phyloP scores from a whole-genome alignment of 2,888 invertebrate species.

The Hartigia nigra region DNA sequence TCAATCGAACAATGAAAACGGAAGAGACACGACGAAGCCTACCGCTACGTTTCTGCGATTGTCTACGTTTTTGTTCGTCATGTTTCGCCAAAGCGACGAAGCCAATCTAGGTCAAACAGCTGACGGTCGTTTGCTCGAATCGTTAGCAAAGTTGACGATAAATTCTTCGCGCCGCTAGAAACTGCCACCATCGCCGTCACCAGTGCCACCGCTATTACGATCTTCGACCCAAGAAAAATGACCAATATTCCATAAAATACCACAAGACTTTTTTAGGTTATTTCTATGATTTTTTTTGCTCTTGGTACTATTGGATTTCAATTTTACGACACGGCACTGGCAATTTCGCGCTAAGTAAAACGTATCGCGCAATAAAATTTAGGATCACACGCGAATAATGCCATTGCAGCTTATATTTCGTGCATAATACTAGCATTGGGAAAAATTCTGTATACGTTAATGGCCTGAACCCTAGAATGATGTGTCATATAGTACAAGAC shows the following conservation, averaged over 20 bases:
- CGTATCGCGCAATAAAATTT: slow-evolving; percentile 49
- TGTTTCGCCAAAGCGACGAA: slow-evolving; percentile 18
- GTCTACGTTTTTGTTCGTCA: slow-evolving; percentile 6
- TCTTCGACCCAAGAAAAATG: slow-evolving; percentile 32
- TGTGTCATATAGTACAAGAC: not conserved
- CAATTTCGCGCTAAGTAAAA: slow-evolving; percentile 50
- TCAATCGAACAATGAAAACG: not conserved
- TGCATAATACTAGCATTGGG: not conserved
- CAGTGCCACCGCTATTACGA: not conserved
- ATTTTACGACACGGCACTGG: slow-evolving; percentile 48
- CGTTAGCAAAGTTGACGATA: slow-evolving; percentile 32
- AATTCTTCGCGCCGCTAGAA: slow-evolving; percentile 26
- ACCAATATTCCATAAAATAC: slow-evolving; percentile 42
- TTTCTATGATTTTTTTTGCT: slow-evolving; percentile 24
- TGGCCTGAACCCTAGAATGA: not conserved
- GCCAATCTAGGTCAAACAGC: slow-evolving; percentile 34
- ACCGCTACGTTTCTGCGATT: not conserved
- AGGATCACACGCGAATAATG: slow-evolving; percentile 31
- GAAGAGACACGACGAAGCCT: not conserved
- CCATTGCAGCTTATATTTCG: not conserved
- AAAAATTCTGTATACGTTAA: not conserved
- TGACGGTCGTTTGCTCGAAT: slow-evolving; percentile 21
- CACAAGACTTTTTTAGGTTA: slow-evolving; percentile 35
- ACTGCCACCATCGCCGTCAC: not conserved
- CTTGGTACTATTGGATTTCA: slow-evolving; percentile 47